A percentile compares a stretch with the other conserved stretches of the same genome.
phyloP scores from a whole-genome alignment of 2,113 vertebrate species.

The Pao palembangensis region DNA sequence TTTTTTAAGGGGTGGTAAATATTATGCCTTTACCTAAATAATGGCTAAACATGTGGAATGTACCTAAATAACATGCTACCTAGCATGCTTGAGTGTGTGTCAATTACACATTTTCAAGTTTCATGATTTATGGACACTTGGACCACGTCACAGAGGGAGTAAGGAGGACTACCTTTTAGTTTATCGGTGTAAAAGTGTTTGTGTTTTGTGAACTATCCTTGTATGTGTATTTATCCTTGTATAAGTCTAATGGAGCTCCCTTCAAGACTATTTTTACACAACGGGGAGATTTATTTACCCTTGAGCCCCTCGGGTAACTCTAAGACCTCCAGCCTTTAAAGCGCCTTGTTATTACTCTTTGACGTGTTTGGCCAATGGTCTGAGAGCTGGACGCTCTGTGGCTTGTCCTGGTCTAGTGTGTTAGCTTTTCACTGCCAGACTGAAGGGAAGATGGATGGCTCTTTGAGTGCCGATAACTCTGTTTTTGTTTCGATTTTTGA shows the following conservation, averaged over 20 bases:
- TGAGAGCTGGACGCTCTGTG: constrained; percentile 56
- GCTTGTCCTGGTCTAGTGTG: constrained; percentile 64
- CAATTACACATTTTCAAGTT: too few species aligned
- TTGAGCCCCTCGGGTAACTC: constrained; percentile 33
- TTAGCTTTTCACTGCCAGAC: constrained; percentile 70
- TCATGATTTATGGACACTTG: too few species aligned
- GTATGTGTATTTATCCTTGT: too few species aligned
- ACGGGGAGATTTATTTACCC: constrained; percentile 53
- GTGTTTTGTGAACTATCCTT: too few species aligned
- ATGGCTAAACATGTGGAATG: constrained; percentile 4
- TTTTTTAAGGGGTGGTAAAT: constrained; percentile 5
- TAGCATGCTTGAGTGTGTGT: too few species aligned
- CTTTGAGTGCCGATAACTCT: constrained; percentile 55
- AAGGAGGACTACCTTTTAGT: too few species aligned
- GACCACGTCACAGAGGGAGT: too few species aligned
- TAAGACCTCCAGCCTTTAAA: constrained; percentile 49
- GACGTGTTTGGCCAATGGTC: constrained; percentile 50
- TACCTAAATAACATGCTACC: too few species aligned
- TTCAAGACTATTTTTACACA: constrained; percentile 32
- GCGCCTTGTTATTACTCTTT: constrained; percentile 64
- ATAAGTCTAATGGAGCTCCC: constrained; percentile 3
- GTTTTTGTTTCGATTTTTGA: constrained; percentile 7
- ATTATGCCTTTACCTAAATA: constrained; percentile 1
- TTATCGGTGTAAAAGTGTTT: too few species aligned
- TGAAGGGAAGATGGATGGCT: constrained; percentile 73